A percentile compares a stretch with the other conserved stretches of the same genome.
phyloP scores from a whole-genome alignment of 2,113 vertebrate species.

The Glaucidium brasilianum region DNA sequence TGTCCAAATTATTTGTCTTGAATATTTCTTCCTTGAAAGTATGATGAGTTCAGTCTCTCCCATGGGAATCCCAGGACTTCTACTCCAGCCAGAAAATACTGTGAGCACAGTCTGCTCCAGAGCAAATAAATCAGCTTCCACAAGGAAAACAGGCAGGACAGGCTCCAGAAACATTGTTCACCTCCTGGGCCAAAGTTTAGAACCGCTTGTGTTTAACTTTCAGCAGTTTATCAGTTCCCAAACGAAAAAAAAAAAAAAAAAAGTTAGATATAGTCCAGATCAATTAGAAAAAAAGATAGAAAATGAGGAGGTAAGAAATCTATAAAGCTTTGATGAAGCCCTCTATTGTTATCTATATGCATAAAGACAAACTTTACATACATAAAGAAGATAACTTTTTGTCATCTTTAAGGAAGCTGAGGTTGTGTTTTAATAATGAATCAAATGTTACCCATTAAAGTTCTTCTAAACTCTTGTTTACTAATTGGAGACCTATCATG shows the following conservation, averaged over 20 bases:
- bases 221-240: not conserved
- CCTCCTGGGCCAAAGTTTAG: not conserved
- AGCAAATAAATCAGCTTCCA: not conserved
- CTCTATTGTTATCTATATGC: not conserved
- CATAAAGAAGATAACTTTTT: not conserved
- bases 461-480: not conserved
- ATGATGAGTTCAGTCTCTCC: not conserved
- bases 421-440: not conserved
- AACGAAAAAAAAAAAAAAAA: not conserved
- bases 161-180: not conserved
- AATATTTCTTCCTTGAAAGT: not conserved
- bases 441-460: not conserved
- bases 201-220: not conserved
- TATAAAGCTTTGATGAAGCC: not conserved
- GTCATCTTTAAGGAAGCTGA: not conserved
- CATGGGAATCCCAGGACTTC: not conserved
- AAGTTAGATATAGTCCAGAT: not conserved
- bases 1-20: conserved; percentile 33
- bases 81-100: not conserved
- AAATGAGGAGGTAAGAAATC: not conserved
- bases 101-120: not conserved
- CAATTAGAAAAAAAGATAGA: not conserved
- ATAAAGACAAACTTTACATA: not conserved
- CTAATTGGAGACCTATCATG: not conserved
- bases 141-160: not conserved